Evolutionary conservation across 2,797 vertebrate species (phyloP), one percentile per base, ranked within the genome.

Genomic region (Numenius phaeopus): DNA sequence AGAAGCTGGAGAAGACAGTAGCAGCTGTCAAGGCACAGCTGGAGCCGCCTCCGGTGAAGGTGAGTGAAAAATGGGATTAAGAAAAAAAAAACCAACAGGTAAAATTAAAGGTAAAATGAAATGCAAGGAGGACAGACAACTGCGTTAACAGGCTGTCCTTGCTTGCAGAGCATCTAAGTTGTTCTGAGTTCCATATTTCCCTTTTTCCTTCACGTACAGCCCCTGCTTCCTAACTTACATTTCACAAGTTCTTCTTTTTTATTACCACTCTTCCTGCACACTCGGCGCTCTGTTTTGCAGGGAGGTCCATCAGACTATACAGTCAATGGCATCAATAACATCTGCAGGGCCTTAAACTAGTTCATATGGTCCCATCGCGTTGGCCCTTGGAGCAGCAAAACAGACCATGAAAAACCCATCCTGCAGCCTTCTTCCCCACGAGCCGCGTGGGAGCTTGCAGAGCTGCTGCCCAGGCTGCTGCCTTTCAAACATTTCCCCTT

Each of bases 1-100:
- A 88, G 81, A 76, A 10, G 42, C 73, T 73, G 81, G 15, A 96
- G 92, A 77, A 94, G 66, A 70, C 58, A 87, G 90, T 0, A 91
- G 87, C 89, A 93, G 95, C 90, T 93, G 96, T 84, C 86, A 89
- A 84, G 49, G 55, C 92, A 90, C 81, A 94, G 81, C 77, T 89
- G 83, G 86, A 94, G 70, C 5, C 76, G 94, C 78, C 67, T 82
- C 95, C 79, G 22, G 70, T 79, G 58, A 94, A 87, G 87, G 64
- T 73, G 82, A 92, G 22, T 64, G 89, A 91, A 64, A 87, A 96
- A 91, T 19, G 11, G 75, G 69, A 89, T 83, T 89, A 86, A 76
- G n/a, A 9, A 40, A 40, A 70, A 70, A 52, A 46, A 55, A 26
- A 29, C 22, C 19, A 71, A 46, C 34, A 73, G 40, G 80, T 79